Percentiles rank a stretch among this genome's conserved stretches.
Conservation (phyloP, 2,113 vertebrate genomes). For the Dissostichus mawsoni region DNA sequence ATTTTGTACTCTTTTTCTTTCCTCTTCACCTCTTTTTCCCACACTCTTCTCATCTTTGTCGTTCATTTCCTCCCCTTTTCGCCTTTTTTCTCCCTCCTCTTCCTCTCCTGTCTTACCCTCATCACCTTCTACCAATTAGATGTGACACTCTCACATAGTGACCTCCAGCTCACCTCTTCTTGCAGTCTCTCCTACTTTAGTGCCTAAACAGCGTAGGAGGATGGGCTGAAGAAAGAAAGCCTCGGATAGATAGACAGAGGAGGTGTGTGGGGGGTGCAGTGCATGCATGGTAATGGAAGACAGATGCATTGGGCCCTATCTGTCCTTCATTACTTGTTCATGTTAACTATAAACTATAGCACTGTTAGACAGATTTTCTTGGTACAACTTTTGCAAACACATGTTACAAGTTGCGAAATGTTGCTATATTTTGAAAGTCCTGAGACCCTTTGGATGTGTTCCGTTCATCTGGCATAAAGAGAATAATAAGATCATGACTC, state of each 20-base stretch:
- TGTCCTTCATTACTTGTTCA: conserved; percentile 1
- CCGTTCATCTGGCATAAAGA: conserved; percentile 1
- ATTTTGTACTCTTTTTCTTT: background rate
- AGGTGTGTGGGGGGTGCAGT: conserved; percentile 33
- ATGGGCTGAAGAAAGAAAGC: conserved; percentile 47
- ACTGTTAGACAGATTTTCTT: background rate
- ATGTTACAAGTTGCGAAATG: conserved; percentile 13
- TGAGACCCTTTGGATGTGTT: conserved; percentile 7
- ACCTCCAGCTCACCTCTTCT: conserved; percentile 63
- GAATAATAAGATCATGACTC: background rate
- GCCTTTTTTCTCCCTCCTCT: background rate
- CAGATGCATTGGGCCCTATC: conserved; percentile 57
- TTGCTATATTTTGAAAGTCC: background rate
- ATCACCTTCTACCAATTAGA: conserved; percentile 56
- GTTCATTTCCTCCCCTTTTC: background rate
- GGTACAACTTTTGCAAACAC: conserved; percentile 23
- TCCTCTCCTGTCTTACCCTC: conserved; percentile 22
- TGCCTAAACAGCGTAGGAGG: conserved; percentile 66
- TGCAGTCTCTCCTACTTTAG: conserved; percentile 63
- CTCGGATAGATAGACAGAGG: conserved; percentile 23
- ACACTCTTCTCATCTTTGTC: conserved; percentile 2
- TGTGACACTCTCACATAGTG: conserved; percentile 57
- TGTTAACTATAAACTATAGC: conserved; percentile 27
- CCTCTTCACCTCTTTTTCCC: background rate
- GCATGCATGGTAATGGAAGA: conserved; percentile 53